phyloP scores from a whole-genome alignment of 2,113 vertebrate species.

The Triplophysa tibetana region DNA sequence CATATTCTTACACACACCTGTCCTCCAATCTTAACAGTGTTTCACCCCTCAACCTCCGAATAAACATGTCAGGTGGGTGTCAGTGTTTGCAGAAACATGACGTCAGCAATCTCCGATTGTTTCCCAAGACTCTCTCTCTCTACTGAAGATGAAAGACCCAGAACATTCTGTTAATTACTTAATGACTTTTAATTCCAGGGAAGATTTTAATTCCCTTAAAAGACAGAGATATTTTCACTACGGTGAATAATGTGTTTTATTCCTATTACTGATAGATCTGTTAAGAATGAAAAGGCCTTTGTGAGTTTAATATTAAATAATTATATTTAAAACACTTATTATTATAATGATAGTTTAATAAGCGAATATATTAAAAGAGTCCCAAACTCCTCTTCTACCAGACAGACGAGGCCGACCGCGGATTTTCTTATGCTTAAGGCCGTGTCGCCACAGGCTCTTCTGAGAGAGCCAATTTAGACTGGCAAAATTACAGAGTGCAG shows the following conservation, averaged over 20 bases:
- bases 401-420: background rate
- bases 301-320: background rate
- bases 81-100: slow-evolving; percentile 29
- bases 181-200: slow-evolving; percentile 23
- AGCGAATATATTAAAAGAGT: background rate
- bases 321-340: background rate
- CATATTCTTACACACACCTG: background rate
- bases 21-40: background rate
- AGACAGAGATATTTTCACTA: background rate
- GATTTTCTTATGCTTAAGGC: slow-evolving; percentile 27
- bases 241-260: slow-evolving; percentile 12
- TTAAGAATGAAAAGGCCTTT: background rate
- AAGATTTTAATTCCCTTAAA: background rate
- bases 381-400: background rate
- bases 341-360: background rate
- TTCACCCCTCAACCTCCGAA: slow-evolving; percentile 7
- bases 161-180: slow-evolving; percentile 14
- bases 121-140: background rate
- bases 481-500: slow-evolving; percentile 35
- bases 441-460: slow-evolving; percentile 14
- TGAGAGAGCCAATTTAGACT: slow-evolving; percentile 27
- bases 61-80: slow-evolving; percentile 42
- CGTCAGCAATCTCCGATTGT: slow-evolving; percentile 5
- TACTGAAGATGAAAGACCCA: background rate
- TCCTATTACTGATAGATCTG: background rate